Conservation (phyloP, 2,888 invertebrate species). For the Ethmia dodecea region DNA sequence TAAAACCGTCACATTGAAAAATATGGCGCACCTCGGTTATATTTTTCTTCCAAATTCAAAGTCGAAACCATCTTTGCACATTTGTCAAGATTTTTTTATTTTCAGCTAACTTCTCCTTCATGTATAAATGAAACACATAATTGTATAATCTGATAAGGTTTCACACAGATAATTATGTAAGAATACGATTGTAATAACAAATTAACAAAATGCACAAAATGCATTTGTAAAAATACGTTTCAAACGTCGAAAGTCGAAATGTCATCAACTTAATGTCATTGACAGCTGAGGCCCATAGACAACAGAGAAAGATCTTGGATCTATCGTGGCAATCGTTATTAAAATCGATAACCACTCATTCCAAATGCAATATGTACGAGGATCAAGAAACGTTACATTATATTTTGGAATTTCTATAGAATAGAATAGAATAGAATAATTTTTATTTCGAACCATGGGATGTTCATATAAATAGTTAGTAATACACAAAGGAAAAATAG, state of each 20-base stretch:
- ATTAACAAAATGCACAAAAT: constrained; percentile 32
- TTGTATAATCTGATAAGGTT: too few relatives aligned
- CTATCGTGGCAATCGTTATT: constrained; percentile 58
- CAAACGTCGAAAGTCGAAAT: constrained; percentile 55
- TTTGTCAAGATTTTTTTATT: constrained; percentile 6
- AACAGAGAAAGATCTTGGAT: constrained; percentile 41
- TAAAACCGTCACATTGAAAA: constrained; percentile 25
- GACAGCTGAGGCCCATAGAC: constrained; percentile 68
- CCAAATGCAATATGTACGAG: too few relatives aligned
- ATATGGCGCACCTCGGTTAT: constrained; percentile 56
- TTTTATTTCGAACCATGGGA: too few relatives aligned
- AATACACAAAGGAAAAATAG: too few relatives aligned
- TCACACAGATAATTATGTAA: constrained; percentile 33
- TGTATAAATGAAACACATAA: too few relatives aligned
- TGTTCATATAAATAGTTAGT: too few relatives aligned
- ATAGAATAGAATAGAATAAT: too few relatives aligned
- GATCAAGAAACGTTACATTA: too few relatives aligned
- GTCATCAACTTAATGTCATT: constrained; percentile 52
- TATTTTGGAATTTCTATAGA: too few relatives aligned
- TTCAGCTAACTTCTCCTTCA: too few relatives aligned
- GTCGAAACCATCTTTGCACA: constrained; percentile 61
- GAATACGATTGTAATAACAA: constrained; percentile 32
- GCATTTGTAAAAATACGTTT: constrained; percentile 52
- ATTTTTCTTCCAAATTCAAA: constrained; percentile 67
- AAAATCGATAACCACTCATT: constrained; percentile 48